Base-by-base conservation (phyloP, 2,888 invertebrate species). In the Hirtodrosophila confusa region DNA sequence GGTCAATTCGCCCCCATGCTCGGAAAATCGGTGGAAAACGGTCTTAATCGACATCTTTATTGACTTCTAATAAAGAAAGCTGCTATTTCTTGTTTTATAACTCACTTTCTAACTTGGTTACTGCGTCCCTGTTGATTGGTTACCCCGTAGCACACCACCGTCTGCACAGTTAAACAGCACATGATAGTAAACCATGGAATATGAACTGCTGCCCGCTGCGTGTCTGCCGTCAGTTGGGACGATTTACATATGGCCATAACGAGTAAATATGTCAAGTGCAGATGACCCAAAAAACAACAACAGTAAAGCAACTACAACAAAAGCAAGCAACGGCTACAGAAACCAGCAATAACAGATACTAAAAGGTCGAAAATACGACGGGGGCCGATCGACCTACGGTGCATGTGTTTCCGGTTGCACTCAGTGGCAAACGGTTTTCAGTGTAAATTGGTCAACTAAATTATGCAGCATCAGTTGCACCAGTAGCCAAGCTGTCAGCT, bases 201-300 rank as follows among this genome's bases (percentile, higher is more conserved):
- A 70, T 66, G 54, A 69, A 69, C 60, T 69, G 58, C 48, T 45
- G 65, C 41, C 53, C 55, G 33, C 61, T 53, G 44, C 41, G 65
- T 17, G 56, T 36, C 40, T 55, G 56, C 35, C 41, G 31, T 48
- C 56, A 49, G 49, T 36, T 53, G 54, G 55, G 60, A 70, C 83
- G 72, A 78, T 78, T 84, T 82, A 86, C 76, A 78, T 76, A 86
- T 73, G 78, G 63, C 63, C 74, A 75, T 71, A 57, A 84, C 82
- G 76, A 89, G 89, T 90, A 90, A 90, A 90, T 90, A 90, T 90
- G 89, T 89, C 89, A 90, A 89, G 82, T 88, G 86, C 89, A 90
- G 89, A 73, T 60, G 62, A 66, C 67, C 70, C 45, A 36, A 62
- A 69, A 64, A 55, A 58, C 57, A 55, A 50, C 62, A 55, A 47